Percentiles rank a stretch among this genome's conserved stretches.
phyloP scores from a whole-genome alignment of 2,797 vertebrate genomes.

The Bryconaethiops microstoma region DNA sequence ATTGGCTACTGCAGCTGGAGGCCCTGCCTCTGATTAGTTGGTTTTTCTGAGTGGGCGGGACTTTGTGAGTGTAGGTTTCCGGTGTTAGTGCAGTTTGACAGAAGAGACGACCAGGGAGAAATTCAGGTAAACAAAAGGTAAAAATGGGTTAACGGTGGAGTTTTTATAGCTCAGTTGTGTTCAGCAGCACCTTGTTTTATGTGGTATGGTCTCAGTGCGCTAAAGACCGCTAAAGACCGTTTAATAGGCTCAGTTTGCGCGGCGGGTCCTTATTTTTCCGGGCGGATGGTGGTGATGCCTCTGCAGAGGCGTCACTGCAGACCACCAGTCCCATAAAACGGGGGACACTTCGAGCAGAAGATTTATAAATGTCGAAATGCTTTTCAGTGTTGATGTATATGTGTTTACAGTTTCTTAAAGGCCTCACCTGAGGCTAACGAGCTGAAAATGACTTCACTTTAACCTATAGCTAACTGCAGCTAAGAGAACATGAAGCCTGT shows the following conservation, averaged over 20 bases:
- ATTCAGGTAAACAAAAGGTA: constrained; percentile 38
- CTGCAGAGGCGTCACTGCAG: constrained; percentile 22
- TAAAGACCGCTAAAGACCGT: not conserved
- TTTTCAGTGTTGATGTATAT: not conserved
- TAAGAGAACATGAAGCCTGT: not conserved
- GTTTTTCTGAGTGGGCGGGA: constrained; percentile 21
- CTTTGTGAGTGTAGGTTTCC: constrained; percentile 38
- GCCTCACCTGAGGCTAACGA: not conserved
- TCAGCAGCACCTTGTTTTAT: not conserved
- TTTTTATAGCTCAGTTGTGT: not conserved
- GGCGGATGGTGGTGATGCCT: constrained; percentile 4
- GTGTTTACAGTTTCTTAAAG: not conserved
- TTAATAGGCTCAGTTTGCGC: not conserved
- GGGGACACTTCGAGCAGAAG: not conserved
- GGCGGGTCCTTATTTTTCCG: not conserved
- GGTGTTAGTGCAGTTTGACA: constrained; percentile 49
- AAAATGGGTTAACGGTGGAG: not conserved
- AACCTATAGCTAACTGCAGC: not conserved
- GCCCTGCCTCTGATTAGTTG: constrained; percentile 28
- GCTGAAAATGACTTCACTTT: not conserved
- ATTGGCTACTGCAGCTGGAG: constrained; percentile 28
- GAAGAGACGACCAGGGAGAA: constrained; percentile 28
- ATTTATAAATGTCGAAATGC: not conserved
- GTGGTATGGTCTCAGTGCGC: not conserved
- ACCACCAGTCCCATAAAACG: not conserved